phyloP scores from a whole-genome alignment of 2,797 vertebrate species.

The Trematomus bernacchii region DNA sequence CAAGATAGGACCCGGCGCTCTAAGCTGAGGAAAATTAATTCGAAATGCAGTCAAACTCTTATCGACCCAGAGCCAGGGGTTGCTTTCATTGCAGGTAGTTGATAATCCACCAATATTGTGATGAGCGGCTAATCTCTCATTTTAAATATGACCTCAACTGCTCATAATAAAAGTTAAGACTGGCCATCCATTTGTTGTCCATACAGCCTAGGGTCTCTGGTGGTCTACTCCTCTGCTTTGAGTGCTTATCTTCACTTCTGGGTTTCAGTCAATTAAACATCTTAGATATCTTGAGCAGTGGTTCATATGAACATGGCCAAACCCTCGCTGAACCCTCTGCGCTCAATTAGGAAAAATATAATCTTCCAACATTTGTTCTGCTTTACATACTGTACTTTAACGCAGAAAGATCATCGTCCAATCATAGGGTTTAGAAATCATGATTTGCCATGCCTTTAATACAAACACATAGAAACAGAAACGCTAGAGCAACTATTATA shows the following conservation, averaged over 20 bases:
- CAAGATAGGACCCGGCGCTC: slow-evolving; percentile 91
- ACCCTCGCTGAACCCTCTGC: not conserved
- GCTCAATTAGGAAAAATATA: not conserved
- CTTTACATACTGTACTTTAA: not conserved
- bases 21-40: slow-evolving; percentile 97
- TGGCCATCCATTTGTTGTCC: slow-evolving; percentile 66
- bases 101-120: slow-evolving; percentile 97
- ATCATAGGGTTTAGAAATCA: slow-evolving; percentile 2
- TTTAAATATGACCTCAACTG: slow-evolving; percentile 90
- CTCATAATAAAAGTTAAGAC: slow-evolving; percentile 73
- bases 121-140: slow-evolving; percentile 97
- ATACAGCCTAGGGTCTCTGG: slow-evolving; percentile 23
- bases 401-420: not conserved
- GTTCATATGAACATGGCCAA: slow-evolving; percentile 8
- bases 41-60: slow-evolving; percentile 98
- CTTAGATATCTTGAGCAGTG: slow-evolving; percentile 47
- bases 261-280: slow-evolving; percentile 49
- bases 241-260: slow-evolving; percentile 51
- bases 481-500: not conserved
- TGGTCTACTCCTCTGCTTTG: slow-evolving; percentile 32
- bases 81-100: slow-evolving; percentile 95
- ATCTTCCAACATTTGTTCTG: not conserved
- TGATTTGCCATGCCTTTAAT: slow-evolving; percentile 17
- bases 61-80: slow-evolving; percentile 94
- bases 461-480: not conserved